These are phyloP conservation scores for Drosophila kohkoa DNA, from an alignment of 1,140 invertebrate genomes.

Conservation along the genomic window DNA sequence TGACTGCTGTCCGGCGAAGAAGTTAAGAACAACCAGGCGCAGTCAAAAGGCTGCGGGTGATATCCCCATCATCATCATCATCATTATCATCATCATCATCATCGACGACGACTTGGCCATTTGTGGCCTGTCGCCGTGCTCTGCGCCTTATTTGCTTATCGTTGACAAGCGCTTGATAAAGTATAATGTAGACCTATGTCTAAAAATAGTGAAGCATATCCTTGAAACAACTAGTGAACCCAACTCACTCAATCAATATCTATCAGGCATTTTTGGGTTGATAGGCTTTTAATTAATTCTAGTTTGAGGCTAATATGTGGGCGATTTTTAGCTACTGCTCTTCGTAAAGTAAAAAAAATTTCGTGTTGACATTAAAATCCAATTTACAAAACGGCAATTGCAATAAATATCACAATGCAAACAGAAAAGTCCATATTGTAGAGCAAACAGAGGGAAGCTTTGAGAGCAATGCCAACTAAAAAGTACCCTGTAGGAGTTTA, in stretches of 20 bases:
- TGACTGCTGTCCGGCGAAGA: constrained; percentile 55
- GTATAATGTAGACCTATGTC: constrained; percentile 11
- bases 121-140: constrained; percentile 50
- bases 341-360: background rate
- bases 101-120: constrained; percentile 53
- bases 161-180: constrained; percentile 25
- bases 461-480: background rate
- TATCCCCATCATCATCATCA: constrained; percentile 61
- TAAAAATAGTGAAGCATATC: background rate
- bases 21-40: constrained; percentile 33
- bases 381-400: constrained; percentile 45
- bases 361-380: constrained; percentile 57
- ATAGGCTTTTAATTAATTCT: constrained; percentile 16
- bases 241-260: constrained; percentile 1
- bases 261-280: background rate
- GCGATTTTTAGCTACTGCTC: background rate
- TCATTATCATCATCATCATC: constrained; percentile 34
- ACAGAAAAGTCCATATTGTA: constrained; percentile 17
- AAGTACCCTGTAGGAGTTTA: constrained; percentile 5
- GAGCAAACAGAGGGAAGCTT: background rate
- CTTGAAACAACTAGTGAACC: background rate
- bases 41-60: constrained; percentile 5
- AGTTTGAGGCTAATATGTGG: constrained; percentile 8
- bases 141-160: constrained; percentile 64
- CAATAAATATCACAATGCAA: constrained; percentile 46